These are phyloP conservation scores for Sinodicranocentrus sp. DNA, from an alignment of 2,888 invertebrate species.

Conservation along the genomic window DNA sequence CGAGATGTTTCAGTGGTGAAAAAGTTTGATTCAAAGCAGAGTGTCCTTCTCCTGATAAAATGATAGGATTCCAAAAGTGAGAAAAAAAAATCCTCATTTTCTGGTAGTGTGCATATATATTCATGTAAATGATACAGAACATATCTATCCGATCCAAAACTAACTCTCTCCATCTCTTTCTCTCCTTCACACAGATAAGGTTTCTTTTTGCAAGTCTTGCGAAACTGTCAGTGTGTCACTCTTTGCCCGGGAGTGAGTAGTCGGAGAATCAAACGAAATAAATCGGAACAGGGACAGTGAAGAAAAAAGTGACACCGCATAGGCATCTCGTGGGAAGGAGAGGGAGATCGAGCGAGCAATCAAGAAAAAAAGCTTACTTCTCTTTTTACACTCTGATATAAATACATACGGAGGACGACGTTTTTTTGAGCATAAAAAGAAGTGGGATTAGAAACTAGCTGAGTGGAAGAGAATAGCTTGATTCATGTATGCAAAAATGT, in stretches of 20 bases:
- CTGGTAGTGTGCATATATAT: no score
- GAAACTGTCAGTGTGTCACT: constrained; percentile 59
- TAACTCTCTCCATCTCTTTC: not conserved
- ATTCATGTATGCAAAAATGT: not conserved
- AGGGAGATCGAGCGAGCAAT: constrained; percentile 2
- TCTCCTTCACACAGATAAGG: constrained; percentile 2
- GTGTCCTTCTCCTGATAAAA: constrained; percentile 13
- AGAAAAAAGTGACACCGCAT: constrained; percentile 61
- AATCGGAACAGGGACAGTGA: constrained; percentile 61
- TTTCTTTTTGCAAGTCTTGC: constrained; percentile 34
- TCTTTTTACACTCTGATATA: constrained; percentile 43
- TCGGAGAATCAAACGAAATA: constrained; percentile 51
- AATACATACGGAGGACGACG: constrained; percentile 32
- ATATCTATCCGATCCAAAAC: no score
- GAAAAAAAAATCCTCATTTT: constrained; percentile 19
- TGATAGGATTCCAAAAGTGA: constrained; percentile 19
- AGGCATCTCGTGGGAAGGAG: not conserved
- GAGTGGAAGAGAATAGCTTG: not conserved
- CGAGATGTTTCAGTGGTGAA: constrained; percentile 15
- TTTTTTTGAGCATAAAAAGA: constrained; percentile 4
- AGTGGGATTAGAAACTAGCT: constrained; percentile 7
- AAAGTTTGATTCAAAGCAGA: constrained; percentile 32
- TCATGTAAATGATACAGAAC: not conserved
- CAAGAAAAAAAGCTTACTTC: constrained; percentile 57
- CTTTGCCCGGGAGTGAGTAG: constrained; percentile 58